Evolutionary conservation across 92 coral and sea anemone genomes (phyloP), one percentile per base, ranked within the genome.

Genomic region (Actinostola sp.): DNA sequence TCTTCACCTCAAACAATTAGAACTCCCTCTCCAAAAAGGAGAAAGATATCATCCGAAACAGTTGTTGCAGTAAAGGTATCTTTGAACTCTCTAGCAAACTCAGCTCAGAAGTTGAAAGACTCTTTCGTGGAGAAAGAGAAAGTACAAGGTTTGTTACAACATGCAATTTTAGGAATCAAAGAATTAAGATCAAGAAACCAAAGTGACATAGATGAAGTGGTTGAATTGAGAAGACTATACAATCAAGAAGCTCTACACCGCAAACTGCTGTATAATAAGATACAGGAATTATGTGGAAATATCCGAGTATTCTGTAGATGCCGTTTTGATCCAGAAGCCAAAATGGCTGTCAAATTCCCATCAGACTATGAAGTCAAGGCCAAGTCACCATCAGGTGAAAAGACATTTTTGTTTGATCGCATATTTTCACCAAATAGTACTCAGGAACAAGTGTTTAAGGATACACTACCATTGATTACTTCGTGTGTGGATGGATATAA

Each of bases 401-500:
- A 84, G 81, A 72, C 76, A 1, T 90, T 90, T 59, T 63, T 78
- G 82, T 90, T 90, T 73, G 97, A 90, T 63, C 46, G 83, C 25
- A 84, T 90, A 31, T 90, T 90, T 50, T 27, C 81, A 0, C 89
- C 97, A 4, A 66, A 84, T 39, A 87, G 88, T 41, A 79, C 92
- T 28, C 97, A 90, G 35, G 92, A 83, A 52, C 84, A 90, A 24
- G 89, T 90, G 12, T 90, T 90, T 43, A 84, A 67, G 23, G 97
- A 90, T 51, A 90, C 97, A 0, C 71, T 87, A 58, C 92, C 89
- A 6, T 82, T 90, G 17, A 83, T 90, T 41, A 84, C 92, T 13
- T 90, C 97, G 0, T 87, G 89, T 72, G 97, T 84, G 44, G 97
- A 90, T 74, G 97, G 97, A 1, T 90, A 90, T 63, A 90, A 90